Evolutionary conservation across 1,140 invertebrate genomes (phyloP), one percentile per base, ranked within the genome.

Genomic region (Rhizoglyphus robini): DNA sequence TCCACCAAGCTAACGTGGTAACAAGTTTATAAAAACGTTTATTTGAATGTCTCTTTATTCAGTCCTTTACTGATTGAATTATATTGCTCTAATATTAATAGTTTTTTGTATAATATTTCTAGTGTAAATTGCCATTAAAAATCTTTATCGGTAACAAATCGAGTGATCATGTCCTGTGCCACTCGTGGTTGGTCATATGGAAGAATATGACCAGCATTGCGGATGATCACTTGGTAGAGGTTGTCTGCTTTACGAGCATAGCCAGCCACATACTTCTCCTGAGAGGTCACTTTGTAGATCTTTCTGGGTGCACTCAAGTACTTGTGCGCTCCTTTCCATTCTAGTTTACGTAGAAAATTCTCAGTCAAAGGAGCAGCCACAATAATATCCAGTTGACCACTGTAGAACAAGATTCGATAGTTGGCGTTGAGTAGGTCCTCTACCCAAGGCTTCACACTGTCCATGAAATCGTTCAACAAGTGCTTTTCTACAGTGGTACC

Each of bases 341-440:
- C 78, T 0, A 91, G 73, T 8, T 72, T 75, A 34, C 74, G 68
- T 5, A 91, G 72, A 72, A 85, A 89, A 68, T 84, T 84, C 51
- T 84, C 80, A 0, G 88, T 88, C 30, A 86, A 71, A 0, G 87
- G 83, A 74, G 88, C 88, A 1, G 88, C 84, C 3, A 89, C 83
- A 70, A 90, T 88, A n/a, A 92, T 84, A 73, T 92, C 88, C 38
- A 91, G 72, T 71, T 91, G 88, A 0, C 88, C 88, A 72, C 83
- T 89, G 73, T 90, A 92, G 15, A 71, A 47, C 34, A 70, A 4
- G 5, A 66, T 59, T 49, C 67, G 58, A 60, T 20, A 36, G 58
- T 71, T 69, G 27, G 67, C 29, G 60, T 79, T 72, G 78, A 82
- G 65, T 0, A 94, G 74, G 63, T 85, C 82, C 4, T 81, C 77